Evolutionary conservation across 1,140 invertebrate species (phyloP).

Genomic region (Bradysia coprophila): DNA sequence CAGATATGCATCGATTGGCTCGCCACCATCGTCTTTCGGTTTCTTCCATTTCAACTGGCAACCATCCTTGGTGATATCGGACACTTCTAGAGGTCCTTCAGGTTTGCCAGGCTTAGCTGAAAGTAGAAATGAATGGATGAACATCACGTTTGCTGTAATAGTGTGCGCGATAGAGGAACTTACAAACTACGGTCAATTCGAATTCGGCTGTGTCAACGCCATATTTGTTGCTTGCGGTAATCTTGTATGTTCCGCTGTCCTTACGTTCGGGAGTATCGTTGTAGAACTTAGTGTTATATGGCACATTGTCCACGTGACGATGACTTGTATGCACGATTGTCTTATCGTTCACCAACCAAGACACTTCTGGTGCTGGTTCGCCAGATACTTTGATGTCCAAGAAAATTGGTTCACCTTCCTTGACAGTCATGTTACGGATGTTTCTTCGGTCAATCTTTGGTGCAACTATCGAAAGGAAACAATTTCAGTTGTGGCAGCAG

Average conservation of each 20-base stretch:
- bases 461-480: too few relatives aligned
- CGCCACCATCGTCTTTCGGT: slow-evolving; percentile 94
- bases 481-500: slow-evolving; percentile 17
- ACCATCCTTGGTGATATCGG: slow-evolving; percentile 84
- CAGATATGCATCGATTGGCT: slow-evolving; percentile 84
- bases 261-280: slow-evolving; percentile 65
- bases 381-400: slow-evolving; percentile 85
- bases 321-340: slow-evolving; percentile 31
- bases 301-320: slow-evolving; percentile 58
- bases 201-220: slow-evolving; percentile 80
- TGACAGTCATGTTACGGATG: slow-evolving; percentile 64
- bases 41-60: slow-evolving; percentile 95
- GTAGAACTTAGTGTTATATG: slow-evolving; percentile 71
- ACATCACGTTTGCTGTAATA: neutral
- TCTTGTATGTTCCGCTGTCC: slow-evolving; percentile 72
- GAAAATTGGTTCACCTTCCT: slow-evolving; percentile 77
- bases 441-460: slow-evolving; percentile 85
- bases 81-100: slow-evolving; percentile 89
- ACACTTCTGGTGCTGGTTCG: slow-evolving; percentile 77
- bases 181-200: slow-evolving; percentile 78
- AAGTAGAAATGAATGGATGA: slow-evolving; percentile 5
- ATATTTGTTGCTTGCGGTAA: slow-evolving; percentile 67
- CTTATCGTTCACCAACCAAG: slow-evolving; percentile 43
- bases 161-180: slow-evolving; percentile 18
- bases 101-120: slow-evolving; percentile 79